These are phyloP conservation scores for Eulemur mongoz DNA, from an alignment of 2,797 vertebrate genomes.

Conservation along the genomic window DNA sequence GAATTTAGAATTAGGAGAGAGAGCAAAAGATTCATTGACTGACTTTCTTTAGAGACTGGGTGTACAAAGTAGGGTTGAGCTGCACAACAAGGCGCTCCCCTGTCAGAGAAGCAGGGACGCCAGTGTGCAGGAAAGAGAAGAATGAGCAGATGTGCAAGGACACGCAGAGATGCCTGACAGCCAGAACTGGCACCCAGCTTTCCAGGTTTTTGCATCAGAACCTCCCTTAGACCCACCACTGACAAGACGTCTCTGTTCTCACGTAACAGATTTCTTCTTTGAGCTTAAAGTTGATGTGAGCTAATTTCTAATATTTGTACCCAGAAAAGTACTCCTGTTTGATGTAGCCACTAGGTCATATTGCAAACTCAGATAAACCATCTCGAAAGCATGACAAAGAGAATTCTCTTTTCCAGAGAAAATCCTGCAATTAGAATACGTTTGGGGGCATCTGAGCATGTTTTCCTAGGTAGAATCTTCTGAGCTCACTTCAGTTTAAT, in stretches of 20 bases:
- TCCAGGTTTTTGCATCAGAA: neutral
- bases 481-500: conserved; percentile 40
- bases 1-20: neutral
- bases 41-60: neutral
- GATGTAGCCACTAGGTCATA: neutral
- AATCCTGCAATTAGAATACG: neutral
- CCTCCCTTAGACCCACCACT: neutral
- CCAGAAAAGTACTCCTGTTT: neutral
- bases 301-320: neutral
- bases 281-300: neutral
- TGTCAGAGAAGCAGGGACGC: neutral
- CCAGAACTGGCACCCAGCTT: neutral
- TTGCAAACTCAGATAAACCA: conserved; percentile 22
- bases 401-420: neutral
- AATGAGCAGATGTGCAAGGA: neutral
- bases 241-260: neutral
- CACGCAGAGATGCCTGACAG: neutral
- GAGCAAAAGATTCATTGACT: neutral
- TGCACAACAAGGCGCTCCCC: neutral
- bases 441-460: neutral
- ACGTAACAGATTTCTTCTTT: neutral
- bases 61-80: neutral
- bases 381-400: neutral
- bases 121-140: neutral
- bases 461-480: conserved; percentile 28